Evolutionary conservation across 2,113 vertebrate species (phyloP), one percentile per base, ranked within the genome.

Genomic region (Proteles cristata): DNA sequence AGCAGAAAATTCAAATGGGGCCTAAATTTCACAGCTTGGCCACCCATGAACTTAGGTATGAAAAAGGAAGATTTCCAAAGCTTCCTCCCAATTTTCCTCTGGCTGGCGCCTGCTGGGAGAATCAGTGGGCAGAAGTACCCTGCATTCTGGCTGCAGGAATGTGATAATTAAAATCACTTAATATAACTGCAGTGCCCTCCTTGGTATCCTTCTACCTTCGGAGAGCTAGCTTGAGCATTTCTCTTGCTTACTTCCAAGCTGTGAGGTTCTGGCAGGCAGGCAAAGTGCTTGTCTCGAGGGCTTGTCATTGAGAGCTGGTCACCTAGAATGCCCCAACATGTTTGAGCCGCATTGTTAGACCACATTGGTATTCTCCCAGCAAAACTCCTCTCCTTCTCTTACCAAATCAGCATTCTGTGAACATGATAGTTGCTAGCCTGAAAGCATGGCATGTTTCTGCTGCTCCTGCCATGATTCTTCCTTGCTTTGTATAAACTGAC

Each of bases 281-380:
- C 82, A 55, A 31, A 93, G 95, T 92, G 94, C 95, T 96, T 90
- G 80, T 82, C 93, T 94, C 63, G 43, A 94, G 90, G 93, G 81
- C 50, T 95, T 90, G 93, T 94, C 94, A 43, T 73, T 94, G 90
- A 85, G 71, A 95, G 58, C 90, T 90, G 95, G 93, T 94, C 96
- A 94, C 95, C 95, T 95, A 90, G 96, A 97, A 95, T 94, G 95
- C 93, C 94, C 94, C 83, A 45, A 82, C 76, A 63, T 91, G 95
- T 94, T 79, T 95, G 76, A 79, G 86, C 61, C 43, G 23, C 77
- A 89, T 95, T 96, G 88, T 93, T 93, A 68, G 90, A 80, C 76
- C n/a, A 28, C 93, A 91, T 92, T 95, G 91, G 71, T 96, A 94
- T 97, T 96, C 95, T 96, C 90, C 65, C 55, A 82, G 90, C 76